These are phyloP conservation scores for Heptranchias perlo DNA, from an alignment of 2,113 vertebrate genomes.

Conservation along the genomic window DNA sequence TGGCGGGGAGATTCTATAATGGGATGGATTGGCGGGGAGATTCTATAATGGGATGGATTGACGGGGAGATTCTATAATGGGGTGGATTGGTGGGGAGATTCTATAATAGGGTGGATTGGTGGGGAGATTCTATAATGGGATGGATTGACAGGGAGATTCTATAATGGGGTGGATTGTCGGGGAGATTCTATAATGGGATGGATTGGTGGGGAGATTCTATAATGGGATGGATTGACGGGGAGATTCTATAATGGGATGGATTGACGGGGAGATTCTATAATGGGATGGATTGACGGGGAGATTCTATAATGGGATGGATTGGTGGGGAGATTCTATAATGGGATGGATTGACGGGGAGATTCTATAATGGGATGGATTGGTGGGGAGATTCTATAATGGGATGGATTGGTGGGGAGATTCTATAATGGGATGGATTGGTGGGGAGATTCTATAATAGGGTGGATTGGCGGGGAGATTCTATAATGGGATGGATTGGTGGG, in stretches of 20 bases:
- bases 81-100: too few species aligned
- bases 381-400: not conserved
- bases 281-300: not conserved
- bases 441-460: not conserved
- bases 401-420: not conserved
- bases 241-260: not conserved
- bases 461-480: not conserved
- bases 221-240: not conserved
- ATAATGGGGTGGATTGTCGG: not conserved
- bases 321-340: too few species aligned
- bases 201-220: too few species aligned
- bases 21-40: too few species aligned
- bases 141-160: too few species aligned
- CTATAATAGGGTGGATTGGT: not conserved
- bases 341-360: not conserved
- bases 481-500: too few species aligned
- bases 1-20: not conserved
- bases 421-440: too few species aligned
- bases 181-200: not conserved
- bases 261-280: too few species aligned
- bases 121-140: not conserved
- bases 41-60: not conserved
- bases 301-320: not conserved
- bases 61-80: not conserved
- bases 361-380: too few species aligned